Evolutionary conservation across 2,797 vertebrate species (phyloP), one percentile per base, ranked within the genome.

Genomic region (Catostomus latipinnis): DNA sequence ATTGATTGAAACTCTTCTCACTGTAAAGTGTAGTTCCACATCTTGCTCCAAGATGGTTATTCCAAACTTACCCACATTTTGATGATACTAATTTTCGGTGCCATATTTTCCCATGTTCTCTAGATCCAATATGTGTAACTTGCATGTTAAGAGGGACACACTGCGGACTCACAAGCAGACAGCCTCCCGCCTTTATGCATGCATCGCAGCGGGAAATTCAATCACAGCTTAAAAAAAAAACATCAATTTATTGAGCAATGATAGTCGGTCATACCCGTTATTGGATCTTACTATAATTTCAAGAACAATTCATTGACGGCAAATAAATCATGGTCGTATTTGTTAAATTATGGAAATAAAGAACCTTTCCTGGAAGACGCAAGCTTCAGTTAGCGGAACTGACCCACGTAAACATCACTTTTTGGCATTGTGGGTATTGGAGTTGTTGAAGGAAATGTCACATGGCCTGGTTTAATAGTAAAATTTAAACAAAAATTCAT

Each of bases 91-190:
- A 92, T 91, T 94, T 95, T 88, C 96, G 94, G 84, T 93, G 93
- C 97, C 97, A 98, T 70, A 99, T 78, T 89, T 95, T 95, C 1
- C 98, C 97, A 0, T 92, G 92, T 76, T 94, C 95, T 87, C 94
- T 95, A 84, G 90, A 93, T 73, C 96, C 95, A 71, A 98, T 66
- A 66, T 99, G 95, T 0, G 88, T 93, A 72, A 90, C 93, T 85
- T 97, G 95, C 98, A 98, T 98, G 81, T 67, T 57, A 6, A 18
- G n/a, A 12, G 34, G 34, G 34, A 34, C 34, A 65, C 43, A 0
- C 7, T 7, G 62, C 45, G 2, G 13, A 7, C 43, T 46, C 4
- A 12, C 61, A 6, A 45, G 6, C 6, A 52, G 50, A 68, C 66
- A 18, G 16, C 49, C 66, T 68, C 48, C 14, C 66, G 66, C 66